A percentile compares a stretch with the other conserved stretches of the same genome.
Evolutionary conservation across 2,113 vertebrate genomes (phyloP).

Genomic region (Pseudolaguvia tuberculata): DNA sequence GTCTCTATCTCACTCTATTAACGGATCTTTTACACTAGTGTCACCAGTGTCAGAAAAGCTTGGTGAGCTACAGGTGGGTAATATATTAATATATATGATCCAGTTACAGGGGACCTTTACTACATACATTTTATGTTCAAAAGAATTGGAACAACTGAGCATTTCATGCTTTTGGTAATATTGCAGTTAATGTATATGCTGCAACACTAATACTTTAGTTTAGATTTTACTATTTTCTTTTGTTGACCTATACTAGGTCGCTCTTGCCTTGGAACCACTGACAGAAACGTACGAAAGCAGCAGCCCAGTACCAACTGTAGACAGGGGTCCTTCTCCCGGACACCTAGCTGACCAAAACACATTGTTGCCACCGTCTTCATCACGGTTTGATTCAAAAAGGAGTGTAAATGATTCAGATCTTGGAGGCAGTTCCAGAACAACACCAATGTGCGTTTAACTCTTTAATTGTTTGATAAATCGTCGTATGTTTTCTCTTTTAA

Average conservation of each 20-base stretch:
- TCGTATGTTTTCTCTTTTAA: not conserved
- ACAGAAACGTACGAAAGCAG: conserved; percentile 73
- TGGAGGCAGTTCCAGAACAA: conserved; percentile 58
- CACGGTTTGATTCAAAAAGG: conserved; percentile 35
- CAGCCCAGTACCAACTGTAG: conserved; percentile 62
- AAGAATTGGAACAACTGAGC: not conserved
- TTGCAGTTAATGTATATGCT: not conserved
- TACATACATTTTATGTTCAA: not conserved
- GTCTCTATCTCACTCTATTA: conserved; percentile 77
- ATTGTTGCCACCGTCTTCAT: conserved; percentile 48
- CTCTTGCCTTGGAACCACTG: conserved; percentile 79
- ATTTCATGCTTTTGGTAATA: not conserved
- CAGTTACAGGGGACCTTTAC: not conserved
- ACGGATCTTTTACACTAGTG: conserved; percentile 79
- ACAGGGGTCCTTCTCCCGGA: conserved; percentile 53
- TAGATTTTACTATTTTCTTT: not conserved
- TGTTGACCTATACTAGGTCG: conserved; percentile 67
- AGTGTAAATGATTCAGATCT: conserved; percentile 56
- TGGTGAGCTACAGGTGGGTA: conserved; percentile 85
- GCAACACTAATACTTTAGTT: not conserved
- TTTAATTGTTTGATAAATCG: not conserved
- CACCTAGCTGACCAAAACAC: conserved; percentile 46
- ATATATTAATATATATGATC: not conserved
- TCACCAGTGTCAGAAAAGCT: conserved; percentile 84
- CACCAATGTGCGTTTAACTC: conserved; percentile 65